Percentiles rank a stretch among this genome's conserved stretches.
phyloP scores from a whole-genome alignment of 2,888 invertebrate genomes.

The Argyresthia albistria region DNA sequence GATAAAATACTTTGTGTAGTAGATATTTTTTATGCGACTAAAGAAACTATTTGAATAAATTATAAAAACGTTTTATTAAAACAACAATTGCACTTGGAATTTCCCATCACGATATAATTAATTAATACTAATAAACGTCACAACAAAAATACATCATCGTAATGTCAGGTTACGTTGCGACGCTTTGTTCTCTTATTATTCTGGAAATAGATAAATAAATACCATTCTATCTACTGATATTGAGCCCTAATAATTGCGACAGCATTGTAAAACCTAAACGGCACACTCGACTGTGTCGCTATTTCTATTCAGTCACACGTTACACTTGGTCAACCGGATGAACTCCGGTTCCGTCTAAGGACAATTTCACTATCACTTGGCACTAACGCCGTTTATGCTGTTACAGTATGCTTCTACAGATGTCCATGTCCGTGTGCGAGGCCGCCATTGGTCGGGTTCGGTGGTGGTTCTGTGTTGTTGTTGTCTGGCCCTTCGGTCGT shows the following conservation, averaged over 20 bases:
- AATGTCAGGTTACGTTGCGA: conserved; percentile 33
- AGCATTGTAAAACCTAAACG: not conserved
- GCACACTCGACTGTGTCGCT: not conserved
- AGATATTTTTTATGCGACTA: too few relatives aligned
- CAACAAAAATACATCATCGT: conserved; percentile 37
- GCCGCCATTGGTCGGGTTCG: conserved; percentile 18
- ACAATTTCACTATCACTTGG: too few relatives aligned
- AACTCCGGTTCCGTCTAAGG: too few relatives aligned
- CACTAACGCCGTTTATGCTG: too few relatives aligned
- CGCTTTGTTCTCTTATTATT: not conserved
- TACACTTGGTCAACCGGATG: not conserved
- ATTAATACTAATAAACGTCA: conserved; percentile 32
- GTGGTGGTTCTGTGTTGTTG: conserved; percentile 16
- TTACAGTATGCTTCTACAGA: conserved; percentile 11
- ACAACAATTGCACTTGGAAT: conserved; percentile 51
- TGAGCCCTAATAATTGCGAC: not conserved
- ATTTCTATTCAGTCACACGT: conserved; percentile 5
- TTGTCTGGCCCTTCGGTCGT: conserved; percentile 6
- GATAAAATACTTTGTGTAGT: too few relatives aligned
- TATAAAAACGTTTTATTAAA: conserved; percentile 50
- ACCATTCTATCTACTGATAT: not conserved
- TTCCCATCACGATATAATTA: conserved; percentile 43
- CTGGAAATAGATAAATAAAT: not conserved
- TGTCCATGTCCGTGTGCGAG: conserved; percentile 27
- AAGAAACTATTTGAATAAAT: conserved; percentile 5